Evolutionary conservation across 2,113 vertebrate species (phyloP).

Genomic region (Brienomyrus brachyistius): DNA sequence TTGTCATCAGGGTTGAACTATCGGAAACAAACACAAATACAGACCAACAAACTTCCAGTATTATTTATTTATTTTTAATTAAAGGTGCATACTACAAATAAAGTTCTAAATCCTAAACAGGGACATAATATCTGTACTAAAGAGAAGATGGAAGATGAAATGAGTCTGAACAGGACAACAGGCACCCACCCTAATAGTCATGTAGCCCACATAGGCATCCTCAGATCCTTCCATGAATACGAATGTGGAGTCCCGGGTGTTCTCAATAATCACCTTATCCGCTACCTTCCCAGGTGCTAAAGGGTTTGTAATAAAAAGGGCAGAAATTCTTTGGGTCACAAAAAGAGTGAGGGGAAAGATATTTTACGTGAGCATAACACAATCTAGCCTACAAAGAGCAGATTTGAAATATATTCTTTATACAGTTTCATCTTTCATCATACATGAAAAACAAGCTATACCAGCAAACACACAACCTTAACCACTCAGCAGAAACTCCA

Average conservation of each 20-base stretch:
- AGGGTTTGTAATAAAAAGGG: not conserved
- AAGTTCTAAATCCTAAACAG: not conserved
- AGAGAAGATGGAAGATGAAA: not conserved
- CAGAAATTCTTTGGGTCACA: not conserved
- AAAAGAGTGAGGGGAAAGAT: not conserved
- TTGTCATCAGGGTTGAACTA: slow-evolving; percentile 99
- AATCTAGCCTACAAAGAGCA: not conserved
- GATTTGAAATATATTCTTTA: not conserved
- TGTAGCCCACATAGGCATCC: slow-evolving; percentile 96
- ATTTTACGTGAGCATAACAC: not conserved
- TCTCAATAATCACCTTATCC: slow-evolving; percentile 98
- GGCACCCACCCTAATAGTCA: slow-evolving; percentile 86
- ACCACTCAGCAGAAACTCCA: not conserved
- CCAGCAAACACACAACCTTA: not conserved
- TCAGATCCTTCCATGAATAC: slow-evolving; percentile 99
- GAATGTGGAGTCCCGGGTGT: slow-evolving; percentile 98
- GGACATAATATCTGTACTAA: not conserved
- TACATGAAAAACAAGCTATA: not conserved
- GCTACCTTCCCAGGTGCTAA: slow-evolving; percentile 96
- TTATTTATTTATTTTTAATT: no score
- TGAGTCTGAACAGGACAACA: not conserved
- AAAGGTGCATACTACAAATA: not conserved
- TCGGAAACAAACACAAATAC: slow-evolving; percentile 34
- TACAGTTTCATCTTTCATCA: not conserved
- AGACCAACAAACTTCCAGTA: not conserved